These are phyloP conservation scores for Anthopleura xanthogrammica DNA, from an alignment of 92 coral and sea anemone species.

Conservation along the genomic window DNA sequence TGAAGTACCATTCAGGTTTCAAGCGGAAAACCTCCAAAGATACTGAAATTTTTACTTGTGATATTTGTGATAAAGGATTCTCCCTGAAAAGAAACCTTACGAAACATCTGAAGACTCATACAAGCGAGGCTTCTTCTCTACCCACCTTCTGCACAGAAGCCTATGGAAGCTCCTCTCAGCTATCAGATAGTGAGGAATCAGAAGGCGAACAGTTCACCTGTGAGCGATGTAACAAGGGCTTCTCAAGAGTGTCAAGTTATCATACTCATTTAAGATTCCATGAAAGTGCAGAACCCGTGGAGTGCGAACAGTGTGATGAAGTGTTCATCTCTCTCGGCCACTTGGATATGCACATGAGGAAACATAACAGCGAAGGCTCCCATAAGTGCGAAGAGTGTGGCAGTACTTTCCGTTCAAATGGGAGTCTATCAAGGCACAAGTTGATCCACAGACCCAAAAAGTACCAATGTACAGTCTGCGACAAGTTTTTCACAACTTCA, in stretches of 20 bases:
- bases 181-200: background rate
- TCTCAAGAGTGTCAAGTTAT: conserved; percentile 11
- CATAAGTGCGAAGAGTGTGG: conserved; percentile 20
- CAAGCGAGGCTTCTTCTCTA: background rate
- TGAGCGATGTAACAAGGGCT: conserved; percentile 11
- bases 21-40: background rate
- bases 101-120: conserved; percentile 7
- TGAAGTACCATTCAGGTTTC: background rate
- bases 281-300: conserved; percentile 10
- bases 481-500: background rate
- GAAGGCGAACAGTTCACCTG: conserved; percentile 15
- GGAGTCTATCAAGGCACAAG: conserved; percentile 15
- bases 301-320: conserved; percentile 26
- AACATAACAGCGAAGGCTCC: background rate
- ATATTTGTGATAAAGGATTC: conserved; percentile 14
- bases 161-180: conserved; percentile 7
- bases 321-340: background rate
- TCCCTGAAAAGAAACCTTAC: background rate
- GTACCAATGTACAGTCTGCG: conserved; percentile 5
- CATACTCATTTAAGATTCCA: conserved; percentile 15
- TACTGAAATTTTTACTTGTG: conserved; percentile 1
- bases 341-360: conserved; percentile 17
- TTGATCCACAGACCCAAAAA: conserved; percentile 3
- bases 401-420: conserved; percentile 10
- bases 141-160: conserved; percentile 12